These are phyloP conservation scores for Alexandromys fortis DNA, from an alignment of 2,113 vertebrate genomes.

Conservation along the genomic window DNA sequence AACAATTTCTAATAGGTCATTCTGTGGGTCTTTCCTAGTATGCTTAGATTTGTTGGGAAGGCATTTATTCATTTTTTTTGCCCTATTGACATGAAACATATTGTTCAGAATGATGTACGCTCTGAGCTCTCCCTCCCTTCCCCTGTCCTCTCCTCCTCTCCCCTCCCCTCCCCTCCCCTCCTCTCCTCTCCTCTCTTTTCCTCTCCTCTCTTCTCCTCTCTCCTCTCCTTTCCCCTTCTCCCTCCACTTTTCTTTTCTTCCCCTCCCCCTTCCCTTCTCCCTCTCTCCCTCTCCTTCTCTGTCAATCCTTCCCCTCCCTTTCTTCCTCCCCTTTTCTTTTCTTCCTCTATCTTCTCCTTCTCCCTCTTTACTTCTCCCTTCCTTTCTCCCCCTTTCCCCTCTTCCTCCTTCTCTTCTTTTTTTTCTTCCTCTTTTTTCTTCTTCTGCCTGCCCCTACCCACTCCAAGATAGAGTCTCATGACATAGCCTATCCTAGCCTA, in stretches of 20 bases:
- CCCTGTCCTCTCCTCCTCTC: neutral
- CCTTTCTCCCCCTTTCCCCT: too few species aligned
- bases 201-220: too few species aligned
- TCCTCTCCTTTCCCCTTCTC: too few species aligned
- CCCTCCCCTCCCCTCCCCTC: too few species aligned
- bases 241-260: too few species aligned
- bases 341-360: neutral
- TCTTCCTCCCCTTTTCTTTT: too few species aligned
- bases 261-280: neutral
- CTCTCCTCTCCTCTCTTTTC: too few species aligned
- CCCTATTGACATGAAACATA: neutral
- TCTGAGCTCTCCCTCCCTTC: neutral
- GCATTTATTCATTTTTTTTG: neutral
- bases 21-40: neutral
- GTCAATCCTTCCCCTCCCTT: accelerated
- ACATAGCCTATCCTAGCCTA: neutral
- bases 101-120: neutral
- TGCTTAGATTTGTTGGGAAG: neutral
- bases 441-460: neutral
- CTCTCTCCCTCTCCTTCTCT: too few species aligned
- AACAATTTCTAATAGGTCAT: neutral
- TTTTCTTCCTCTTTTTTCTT: neutral
- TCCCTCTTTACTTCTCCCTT: too few species aligned
- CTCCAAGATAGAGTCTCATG: neutral
- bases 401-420: neutral